Evolutionary conservation across 1,140 invertebrate genomes (phyloP).

Genomic region (Scaptomyza hsui): DNA sequence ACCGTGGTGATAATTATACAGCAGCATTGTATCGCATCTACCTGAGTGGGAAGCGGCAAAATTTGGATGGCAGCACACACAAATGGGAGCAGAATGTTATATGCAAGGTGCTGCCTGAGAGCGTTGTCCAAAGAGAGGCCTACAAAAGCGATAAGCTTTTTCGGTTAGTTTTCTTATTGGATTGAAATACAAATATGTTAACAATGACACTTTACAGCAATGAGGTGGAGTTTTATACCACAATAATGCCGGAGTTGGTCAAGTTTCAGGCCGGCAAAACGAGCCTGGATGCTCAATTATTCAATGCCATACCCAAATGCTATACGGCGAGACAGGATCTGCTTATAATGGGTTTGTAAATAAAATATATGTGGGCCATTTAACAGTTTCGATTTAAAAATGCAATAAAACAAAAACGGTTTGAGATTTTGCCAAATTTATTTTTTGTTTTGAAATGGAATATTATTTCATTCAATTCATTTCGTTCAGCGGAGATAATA

Average conservation of each 20-base stretch:
- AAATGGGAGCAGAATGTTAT: slow-evolving; percentile 87
- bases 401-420: too few species aligned
- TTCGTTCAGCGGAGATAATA: too few species aligned
- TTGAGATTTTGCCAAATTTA: too few species aligned
- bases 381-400: too few species aligned
- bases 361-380: slow-evolving; percentile 82
- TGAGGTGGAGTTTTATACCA: slow-evolving; percentile 89
- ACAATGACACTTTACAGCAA: slow-evolving; percentile 86
- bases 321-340: slow-evolving; percentile 87
- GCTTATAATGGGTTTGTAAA: slow-evolving; percentile 86
- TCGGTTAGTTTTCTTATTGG: slow-evolving; percentile 56
- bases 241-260: slow-evolving; percentile 87
- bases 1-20: slow-evolving; percentile 89
- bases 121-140: slow-evolving; percentile 86
- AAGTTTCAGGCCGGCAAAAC: slow-evolving; percentile 85
- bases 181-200: neutral
- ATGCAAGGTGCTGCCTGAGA: slow-evolving; percentile 89
- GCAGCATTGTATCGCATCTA: slow-evolving; percentile 88
- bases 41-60: slow-evolving; percentile 85
- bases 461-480: too few species aligned
- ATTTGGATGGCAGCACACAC: slow-evolving; percentile 73
- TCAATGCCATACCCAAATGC: slow-evolving; percentile 87
- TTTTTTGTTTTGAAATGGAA: too few species aligned
- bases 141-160: slow-evolving; percentile 89
- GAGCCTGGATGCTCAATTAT: slow-evolving; percentile 79